Base-by-base conservation (phyloP, 2,888 invertebrate genomes). In the Protodeltote pygarga region DNA sequence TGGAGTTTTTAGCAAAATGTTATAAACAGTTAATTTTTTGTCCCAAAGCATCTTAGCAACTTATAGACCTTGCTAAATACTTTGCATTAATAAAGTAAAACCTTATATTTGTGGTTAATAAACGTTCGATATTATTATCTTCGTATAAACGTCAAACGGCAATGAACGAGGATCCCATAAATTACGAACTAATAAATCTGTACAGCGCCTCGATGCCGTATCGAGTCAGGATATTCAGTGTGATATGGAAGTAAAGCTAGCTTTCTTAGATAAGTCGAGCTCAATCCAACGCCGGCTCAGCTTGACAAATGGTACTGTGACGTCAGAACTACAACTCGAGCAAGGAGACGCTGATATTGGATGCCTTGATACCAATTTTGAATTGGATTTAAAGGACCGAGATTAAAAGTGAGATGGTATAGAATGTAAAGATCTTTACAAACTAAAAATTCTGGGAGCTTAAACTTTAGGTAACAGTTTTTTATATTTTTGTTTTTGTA, bases 271-370 rank as follows among this genome's bases (percentile, higher is more conserved):
- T 87, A 89, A 87, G 82, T 75, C 79, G 76, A 70, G 75, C 70
- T 83, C 84, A 76, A 81, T 82, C 81, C 80, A 81, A 73, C 54
- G 69, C 66, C 61, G 70, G 78, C 78, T 86, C 81, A 87, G 79
- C 81, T 74, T 89, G 89, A 89, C 86, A 89, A 89, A 88, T 89
- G 85, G 83, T 75, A 57, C 65, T 69, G 65, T 82, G 82, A 85
- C 81, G 84, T 85, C 85, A 84, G 60, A 59, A 40, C 27, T 38
- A 48, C 49, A 47, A 44, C 45, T 53, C 46, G 41, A 51, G 65
- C 65, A 53, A 55, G 45, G 50, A 52, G 45, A 53, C 48, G 29
- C 50, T 48, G 68, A 57, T 52, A 62, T 70, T 52, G 46, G 61
- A 61, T 49, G 50, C 53, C 58, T 49, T 38, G 27, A 52, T 53